A percentile compares a stretch with the other conserved stretches of the same genome.
phyloP scores from a whole-genome alignment of 2,797 vertebrate genomes.

The Cottoperca gobio region DNA sequence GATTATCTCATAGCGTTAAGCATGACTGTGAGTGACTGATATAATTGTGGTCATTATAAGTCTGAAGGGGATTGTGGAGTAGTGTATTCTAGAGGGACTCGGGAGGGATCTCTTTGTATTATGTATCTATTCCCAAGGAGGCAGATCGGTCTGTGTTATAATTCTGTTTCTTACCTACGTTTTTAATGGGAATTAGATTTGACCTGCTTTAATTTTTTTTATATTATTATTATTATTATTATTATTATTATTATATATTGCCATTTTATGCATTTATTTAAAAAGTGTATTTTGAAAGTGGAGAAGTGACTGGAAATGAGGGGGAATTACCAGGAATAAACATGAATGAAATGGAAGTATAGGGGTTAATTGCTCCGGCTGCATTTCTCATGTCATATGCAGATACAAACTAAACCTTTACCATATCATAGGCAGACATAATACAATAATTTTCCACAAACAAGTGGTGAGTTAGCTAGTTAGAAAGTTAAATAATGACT shows the following conservation, averaged over 20 bases:
- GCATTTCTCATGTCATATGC: background rate
- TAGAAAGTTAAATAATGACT: background rate
- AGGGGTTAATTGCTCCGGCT: background rate
- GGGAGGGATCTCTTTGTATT: background rate
- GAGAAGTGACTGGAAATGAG: background rate
- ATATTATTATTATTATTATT: too few species aligned
- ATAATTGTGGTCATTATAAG: slow-evolving; percentile 2
- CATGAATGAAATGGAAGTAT: background rate
- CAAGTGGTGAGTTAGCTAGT: background rate
- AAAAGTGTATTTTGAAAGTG: background rate
- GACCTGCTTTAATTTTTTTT: too few species aligned
- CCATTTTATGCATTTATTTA: background rate
- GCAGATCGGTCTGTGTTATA: background rate
- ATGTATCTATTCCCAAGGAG: background rate
- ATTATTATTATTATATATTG: too few species aligned
- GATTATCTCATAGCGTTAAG: slow-evolving; percentile 17
- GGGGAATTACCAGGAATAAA: background rate
- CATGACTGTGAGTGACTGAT: slow-evolving; percentile 14
- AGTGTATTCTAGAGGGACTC: background rate
- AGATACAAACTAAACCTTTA: background rate
- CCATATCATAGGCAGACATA: background rate
- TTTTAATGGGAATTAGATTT: background rate
- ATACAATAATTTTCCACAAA: background rate
- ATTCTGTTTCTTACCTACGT: background rate
- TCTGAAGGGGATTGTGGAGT: background rate